Evolutionary conservation across 2,888 invertebrate genomes (phyloP), one percentile per base, ranked within the genome.

Genomic region (Pyralis farinalis): DNA sequence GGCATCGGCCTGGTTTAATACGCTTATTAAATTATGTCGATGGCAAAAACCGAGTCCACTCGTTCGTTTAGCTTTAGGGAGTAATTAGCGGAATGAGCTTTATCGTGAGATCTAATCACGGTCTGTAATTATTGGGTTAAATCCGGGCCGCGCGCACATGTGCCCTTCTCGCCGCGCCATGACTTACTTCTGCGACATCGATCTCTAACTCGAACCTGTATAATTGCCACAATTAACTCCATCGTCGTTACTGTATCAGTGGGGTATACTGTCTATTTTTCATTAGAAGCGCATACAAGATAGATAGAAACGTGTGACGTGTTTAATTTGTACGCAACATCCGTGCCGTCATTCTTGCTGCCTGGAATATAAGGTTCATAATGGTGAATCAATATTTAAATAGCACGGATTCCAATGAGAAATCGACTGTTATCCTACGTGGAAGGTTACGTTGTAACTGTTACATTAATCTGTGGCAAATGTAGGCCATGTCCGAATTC

Each of bases 21-120:
- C 79, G 77, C 78, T 86, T 87, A 88, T 88, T 85, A 87, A 83
- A 84, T 85, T 83, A 81, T 76, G 74, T 86, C 77, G 81, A 83
- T 76, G 73, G 88, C 83, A 84, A 87, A 85, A 87, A 80, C 73
- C 63, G 69, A 70, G 68, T 58, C 60, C 56, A 58, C 64, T 59
- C 58, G 67, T 65, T 70, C 73, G 69, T 84, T 83, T 88, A 75
- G 88, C 88, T 88, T 84, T 81, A 87, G 88, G 88, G 87, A 88
- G 87, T 87, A 88, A 87, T 88, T 88, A 88, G 82, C 74, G 60
- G 79, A 84, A 82, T 82, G 80, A 77, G 75, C 69, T 73, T 82
- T 84, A 86, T 87, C 83, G 70, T 58, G 53, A 64, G 71, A 79
- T 86, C 79, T 82, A 83, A 88, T 87, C 88, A 81, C 75, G 64